These are phyloP conservation scores for Bucorvus abyssinicus DNA, from an alignment of 2,797 vertebrate genomes.

Conservation along the genomic window DNA sequence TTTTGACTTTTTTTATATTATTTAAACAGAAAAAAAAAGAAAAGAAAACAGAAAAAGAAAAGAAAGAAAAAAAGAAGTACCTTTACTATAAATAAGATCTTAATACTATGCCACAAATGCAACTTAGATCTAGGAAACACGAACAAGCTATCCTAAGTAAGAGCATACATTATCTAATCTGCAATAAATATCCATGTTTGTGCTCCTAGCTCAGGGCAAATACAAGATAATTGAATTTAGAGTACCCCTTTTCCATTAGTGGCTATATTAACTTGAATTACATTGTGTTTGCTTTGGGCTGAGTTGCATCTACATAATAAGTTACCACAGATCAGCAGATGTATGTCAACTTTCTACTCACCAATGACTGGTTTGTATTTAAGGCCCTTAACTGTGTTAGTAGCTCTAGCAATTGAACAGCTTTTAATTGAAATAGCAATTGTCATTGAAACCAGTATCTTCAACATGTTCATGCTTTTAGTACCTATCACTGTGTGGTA, in stretches of 20 bases:
- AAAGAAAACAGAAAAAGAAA: rapidly evolving
- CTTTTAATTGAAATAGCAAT: not conserved
- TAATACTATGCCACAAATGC: not conserved
- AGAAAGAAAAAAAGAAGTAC: rapidly evolving
- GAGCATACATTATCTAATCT: not conserved
- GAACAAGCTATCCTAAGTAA: not conserved
- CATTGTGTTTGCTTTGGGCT: not conserved
- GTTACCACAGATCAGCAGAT: not conserved
- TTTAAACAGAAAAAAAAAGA: not conserved
- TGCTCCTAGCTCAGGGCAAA: not conserved
- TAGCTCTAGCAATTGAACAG: not conserved
- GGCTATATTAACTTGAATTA: not conserved
- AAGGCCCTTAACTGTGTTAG: not conserved
- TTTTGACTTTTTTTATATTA: not conserved
- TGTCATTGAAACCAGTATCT: not conserved
- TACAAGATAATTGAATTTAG: not conserved
- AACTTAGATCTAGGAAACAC: not conserved
- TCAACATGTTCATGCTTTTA: not conserved
- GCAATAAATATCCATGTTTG: not conserved
- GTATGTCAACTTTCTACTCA: not conserved
- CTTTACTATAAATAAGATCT: not conserved
- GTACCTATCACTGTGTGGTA: not conserved
- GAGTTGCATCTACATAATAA: not conserved
- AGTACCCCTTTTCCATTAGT: not conserved
- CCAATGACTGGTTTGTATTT: not conserved